A percentile compares a stretch with the other conserved stretches of the same genome.
Evolutionary conservation across 2,797 vertebrate species (phyloP).

Genomic region (Trachurus trachurus): DNA sequence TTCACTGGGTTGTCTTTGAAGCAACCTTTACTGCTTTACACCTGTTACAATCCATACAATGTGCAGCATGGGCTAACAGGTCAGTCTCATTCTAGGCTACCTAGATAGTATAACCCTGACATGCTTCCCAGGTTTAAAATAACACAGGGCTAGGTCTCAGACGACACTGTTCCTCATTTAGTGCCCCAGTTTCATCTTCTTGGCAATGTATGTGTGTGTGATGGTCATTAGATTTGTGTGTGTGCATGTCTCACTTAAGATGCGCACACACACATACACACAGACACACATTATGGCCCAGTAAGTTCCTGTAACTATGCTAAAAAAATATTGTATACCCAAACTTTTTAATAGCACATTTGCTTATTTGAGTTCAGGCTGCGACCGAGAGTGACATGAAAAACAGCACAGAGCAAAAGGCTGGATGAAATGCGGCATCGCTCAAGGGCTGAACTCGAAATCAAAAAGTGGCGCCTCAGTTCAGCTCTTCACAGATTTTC

Average conservation of each 20-base stretch:
- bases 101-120: constrained; percentile 82
- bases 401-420: constrained; percentile 32
- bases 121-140: constrained; percentile 80
- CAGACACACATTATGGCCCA: constrained; percentile 52
- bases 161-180: constrained; percentile 78
- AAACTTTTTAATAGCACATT: constrained; percentile 59
- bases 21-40: constrained; percentile 24
- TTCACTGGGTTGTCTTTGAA: constrained; percentile 26
- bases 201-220: constrained; percentile 37
- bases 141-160: constrained; percentile 83
- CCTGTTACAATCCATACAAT: constrained; percentile 20
- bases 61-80: constrained; percentile 43
- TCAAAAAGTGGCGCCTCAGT: constrained; percentile 25
- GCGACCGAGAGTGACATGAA: constrained; percentile 46
- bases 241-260: background rate
- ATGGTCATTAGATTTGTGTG: constrained; percentile 20
- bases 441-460: constrained; percentile 45
- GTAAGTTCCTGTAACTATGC: constrained; percentile 49
- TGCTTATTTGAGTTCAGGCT: constrained; percentile 50
- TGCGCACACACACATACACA: constrained; percentile 7
- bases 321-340: constrained; percentile 62
- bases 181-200: constrained; percentile 75
- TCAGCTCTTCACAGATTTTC: constrained; percentile 41
- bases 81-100: constrained; percentile 73
- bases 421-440: constrained; percentile 24